Evolutionary conservation across 1,140 invertebrate genomes (phyloP), one percentile per base, ranked within the genome.

Genomic region (Monomorium pharaonis): DNA sequence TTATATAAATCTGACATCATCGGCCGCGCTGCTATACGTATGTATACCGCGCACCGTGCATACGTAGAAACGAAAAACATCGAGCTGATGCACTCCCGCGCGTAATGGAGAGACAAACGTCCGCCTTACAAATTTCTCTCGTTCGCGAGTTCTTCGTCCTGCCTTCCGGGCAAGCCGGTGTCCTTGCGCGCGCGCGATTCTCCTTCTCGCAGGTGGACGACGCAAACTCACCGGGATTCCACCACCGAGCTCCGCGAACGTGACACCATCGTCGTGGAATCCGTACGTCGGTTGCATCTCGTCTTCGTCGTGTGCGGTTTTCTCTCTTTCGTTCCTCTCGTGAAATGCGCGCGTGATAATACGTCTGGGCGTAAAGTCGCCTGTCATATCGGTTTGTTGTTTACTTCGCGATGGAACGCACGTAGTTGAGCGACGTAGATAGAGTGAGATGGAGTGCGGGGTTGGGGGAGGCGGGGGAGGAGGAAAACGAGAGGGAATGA

Each of bases 1-100:
- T 78, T 78, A 78, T 51, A 85, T 67, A 85, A 78, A 85, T 72
- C 67, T 83, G 78, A 83, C 78, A 83, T 83, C 78, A 83, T 83
- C 47, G 67, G 12, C 42, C 75, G 27, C 33, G 33, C 10, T 74
- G 37, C 37, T 37, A 5, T n/a, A n/a, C n/a, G n/a, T n/a, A n/a
- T n/a, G n/a, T n/a, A n/a, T n/a, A n/a, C n/a, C n/a, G n/a, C n/a
- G n/a, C n/a, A n/a, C n/a, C 62, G n/a, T 18, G 9, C 9, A 51
- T n/a, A n/a, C 0, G 9, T 44, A 21, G n/a, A 21, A 70, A 30
- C n/a, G 76, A 58, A 81, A 81, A 69, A 70, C 77, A 69, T 69
- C 14, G 63, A 70, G 62, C 58, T 30, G 24, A 0, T 0, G 21
- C 18, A 10, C 47, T 16, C 21, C 0, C 56, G 42, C 27, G 37